phyloP scores from a whole-genome alignment of 2,797 vertebrate species.

The Masticophis lateralis region DNA sequence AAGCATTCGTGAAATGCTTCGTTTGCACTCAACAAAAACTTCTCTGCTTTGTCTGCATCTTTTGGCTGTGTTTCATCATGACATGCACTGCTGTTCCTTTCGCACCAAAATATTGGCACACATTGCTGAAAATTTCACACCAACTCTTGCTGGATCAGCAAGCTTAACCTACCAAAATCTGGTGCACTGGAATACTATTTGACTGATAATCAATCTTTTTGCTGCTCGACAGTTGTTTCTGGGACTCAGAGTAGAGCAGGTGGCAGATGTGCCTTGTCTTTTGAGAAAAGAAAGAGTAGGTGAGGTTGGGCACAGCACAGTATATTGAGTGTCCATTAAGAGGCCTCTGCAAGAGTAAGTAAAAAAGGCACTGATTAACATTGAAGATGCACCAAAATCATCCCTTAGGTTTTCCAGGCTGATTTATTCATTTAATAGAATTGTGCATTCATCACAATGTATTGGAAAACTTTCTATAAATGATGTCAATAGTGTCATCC shows the following conservation, averaged over 20 bases:
- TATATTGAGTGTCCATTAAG: constrained; percentile 74
- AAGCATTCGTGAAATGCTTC: constrained; percentile 54
- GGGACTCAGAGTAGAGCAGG: constrained; percentile 86
- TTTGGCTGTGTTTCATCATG: constrained; percentile 83
- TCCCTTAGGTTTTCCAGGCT: constrained; percentile 39
- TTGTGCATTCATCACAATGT: neutral
- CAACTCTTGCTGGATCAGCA: constrained; percentile 93
- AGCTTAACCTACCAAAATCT: constrained; percentile 93
- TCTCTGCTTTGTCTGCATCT: constrained; percentile 81
- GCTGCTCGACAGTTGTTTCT: constrained; percentile 92
- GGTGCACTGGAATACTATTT: constrained; percentile 86
- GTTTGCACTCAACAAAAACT: constrained; percentile 78
- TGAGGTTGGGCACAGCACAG: constrained; percentile 77
- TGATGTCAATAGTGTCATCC: neutral
- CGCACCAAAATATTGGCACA: constrained; percentile 85
- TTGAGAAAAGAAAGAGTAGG: constrained; percentile 84
- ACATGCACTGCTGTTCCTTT: constrained; percentile 86
- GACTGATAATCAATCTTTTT: constrained; percentile 95
- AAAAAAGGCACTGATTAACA: constrained; percentile 61
- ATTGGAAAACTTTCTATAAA: neutral
- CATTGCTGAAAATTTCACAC: constrained; percentile 80
- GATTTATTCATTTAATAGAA: constrained; percentile 39
- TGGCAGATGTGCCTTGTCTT: constrained; percentile 92
- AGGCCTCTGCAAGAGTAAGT: constrained; percentile 61
- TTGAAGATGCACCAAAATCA: constrained; percentile 49